Conservation (phyloP, 2,888 invertebrate species). For the Aspidiotus destructor region DNA sequence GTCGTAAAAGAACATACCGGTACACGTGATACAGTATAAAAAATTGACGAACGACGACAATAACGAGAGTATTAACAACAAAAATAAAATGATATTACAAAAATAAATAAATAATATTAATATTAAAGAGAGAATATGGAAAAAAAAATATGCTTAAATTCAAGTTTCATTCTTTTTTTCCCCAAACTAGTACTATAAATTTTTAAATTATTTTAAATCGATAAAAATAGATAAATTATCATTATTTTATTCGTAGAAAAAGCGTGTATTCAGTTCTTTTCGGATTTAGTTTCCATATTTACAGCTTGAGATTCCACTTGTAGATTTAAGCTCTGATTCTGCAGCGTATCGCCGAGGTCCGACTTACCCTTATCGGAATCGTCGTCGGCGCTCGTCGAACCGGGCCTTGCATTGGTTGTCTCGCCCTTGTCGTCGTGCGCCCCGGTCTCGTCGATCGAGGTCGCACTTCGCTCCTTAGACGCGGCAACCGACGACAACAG, state of each 20-base stretch:
- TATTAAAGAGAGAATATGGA: neutral
- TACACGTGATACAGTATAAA: neutral
- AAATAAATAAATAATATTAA: slow-evolving; percentile 8
- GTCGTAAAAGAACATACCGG: neutral
- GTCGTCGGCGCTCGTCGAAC: slow-evolving; percentile 2
- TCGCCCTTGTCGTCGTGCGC: slow-evolving; percentile 12
- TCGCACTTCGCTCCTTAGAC: neutral
- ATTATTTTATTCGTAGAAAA: neutral
- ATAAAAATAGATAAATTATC: neutral
- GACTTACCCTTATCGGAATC: slow-evolving; percentile 2
- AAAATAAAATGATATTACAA: slow-evolving; percentile 1
- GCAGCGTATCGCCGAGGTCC: slow-evolving; percentile 9
- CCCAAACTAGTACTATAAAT: too few relatives aligned
- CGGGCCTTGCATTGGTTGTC: neutral
- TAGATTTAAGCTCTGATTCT: slow-evolving; percentile 18
- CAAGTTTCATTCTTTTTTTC: too few relatives aligned
- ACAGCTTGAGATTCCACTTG: slow-evolving; percentile 22
- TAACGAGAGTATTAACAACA: slow-evolving; percentile 2
- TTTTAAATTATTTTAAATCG: neutral
- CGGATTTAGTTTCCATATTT: slow-evolving; percentile 18
- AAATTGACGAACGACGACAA: neutral
- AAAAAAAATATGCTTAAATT: neutral
- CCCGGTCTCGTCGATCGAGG: slow-evolving; percentile 1
- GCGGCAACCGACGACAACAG: slow-evolving; percentile 10
- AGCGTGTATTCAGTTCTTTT: slow-evolving; percentile 22